Percentiles rank a stretch among this genome's conserved stretches.
These are phyloP conservation scores for Willowsia nigromaculata DNA, from an alignment of 2,888 invertebrate genomes.

Conservation along the genomic window DNA sequence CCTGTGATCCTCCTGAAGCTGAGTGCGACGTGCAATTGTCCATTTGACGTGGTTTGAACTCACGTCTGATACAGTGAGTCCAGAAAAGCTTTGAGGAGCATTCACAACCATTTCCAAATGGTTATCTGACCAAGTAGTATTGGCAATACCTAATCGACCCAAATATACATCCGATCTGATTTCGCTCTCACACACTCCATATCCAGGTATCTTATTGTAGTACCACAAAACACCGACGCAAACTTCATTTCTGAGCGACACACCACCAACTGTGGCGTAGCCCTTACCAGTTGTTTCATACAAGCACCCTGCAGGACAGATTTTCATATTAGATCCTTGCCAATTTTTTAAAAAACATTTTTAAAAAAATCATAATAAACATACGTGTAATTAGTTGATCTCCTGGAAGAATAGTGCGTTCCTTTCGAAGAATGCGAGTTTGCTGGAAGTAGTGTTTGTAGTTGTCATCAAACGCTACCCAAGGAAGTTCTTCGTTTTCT, in stretches of 20 bases:
- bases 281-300: conserved; percentile 42
- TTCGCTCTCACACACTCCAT: conserved; percentile 50
- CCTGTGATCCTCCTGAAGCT: conserved; percentile 27
- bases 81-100: neutral
- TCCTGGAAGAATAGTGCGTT: conserved; percentile 59
- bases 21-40: conserved; percentile 36
- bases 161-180: conserved; percentile 18
- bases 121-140: conserved; percentile 40
- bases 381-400: conserved; percentile 58
- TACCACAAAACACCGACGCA: conserved; percentile 54
- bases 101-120: conserved; percentile 14
- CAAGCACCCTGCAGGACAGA: conserved; percentile 21
- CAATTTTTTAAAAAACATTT: neutral
- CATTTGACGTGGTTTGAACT: conserved; percentile 13
- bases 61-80: conserved; percentile 10
- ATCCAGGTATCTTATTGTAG: conserved; percentile 43
- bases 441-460: conserved; percentile 53
- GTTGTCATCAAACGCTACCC: conserved; percentile 53
- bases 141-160: conserved; percentile 24
- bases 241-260: conserved; percentile 16
- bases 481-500: conserved; percentile 47
- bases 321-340: neutral
- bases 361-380: neutral
- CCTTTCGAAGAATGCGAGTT: conserved; percentile 46
- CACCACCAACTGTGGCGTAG: conserved; percentile 24